Conservation (phyloP, 2,113 vertebrate genomes). For the Narcine bancroftii region DNA sequence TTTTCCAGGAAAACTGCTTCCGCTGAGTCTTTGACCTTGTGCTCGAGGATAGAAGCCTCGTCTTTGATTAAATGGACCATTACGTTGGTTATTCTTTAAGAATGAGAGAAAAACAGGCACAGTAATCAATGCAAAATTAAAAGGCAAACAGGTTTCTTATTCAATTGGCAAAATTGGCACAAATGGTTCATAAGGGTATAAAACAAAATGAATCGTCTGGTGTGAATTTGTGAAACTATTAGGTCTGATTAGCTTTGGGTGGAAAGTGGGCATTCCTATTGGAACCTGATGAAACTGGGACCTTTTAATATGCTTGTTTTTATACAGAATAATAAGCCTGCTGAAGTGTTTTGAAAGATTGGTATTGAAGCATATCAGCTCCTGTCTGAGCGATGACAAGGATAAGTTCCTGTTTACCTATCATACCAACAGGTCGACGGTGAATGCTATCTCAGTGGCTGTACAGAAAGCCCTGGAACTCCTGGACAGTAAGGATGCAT, state of each 20-base stretch:
- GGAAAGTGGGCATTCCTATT: background rate
- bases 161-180: background rate
- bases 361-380: too few relatives aligned
- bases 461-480: too few relatives aligned
- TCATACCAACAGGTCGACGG: too few relatives aligned
- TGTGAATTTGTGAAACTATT: background rate
- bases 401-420: too few relatives aligned
- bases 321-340: too few relatives aligned
- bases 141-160: slow-evolving; percentile 34
- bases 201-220: background rate
- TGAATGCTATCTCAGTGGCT: too few relatives aligned
- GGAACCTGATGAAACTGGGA: background rate
- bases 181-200: background rate
- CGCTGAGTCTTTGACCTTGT: slow-evolving; percentile 52
- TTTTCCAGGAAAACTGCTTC: slow-evolving; percentile 51
- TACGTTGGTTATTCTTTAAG: slow-evolving; percentile 46
- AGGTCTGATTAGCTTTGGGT: background rate
- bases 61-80: slow-evolving; percentile 54
- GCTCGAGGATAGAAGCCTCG: slow-evolving; percentile 61
- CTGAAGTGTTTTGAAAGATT: too few relatives aligned
- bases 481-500: too few relatives aligned
- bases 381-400: too few relatives aligned
- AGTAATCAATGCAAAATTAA: slow-evolving; percentile 36
- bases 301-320: background rate
- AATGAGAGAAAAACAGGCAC: slow-evolving; percentile 42